Conservation (phyloP, 30 jellyfish, hydroid and myxozoan species). For the Hydractinia echinata region DNA sequence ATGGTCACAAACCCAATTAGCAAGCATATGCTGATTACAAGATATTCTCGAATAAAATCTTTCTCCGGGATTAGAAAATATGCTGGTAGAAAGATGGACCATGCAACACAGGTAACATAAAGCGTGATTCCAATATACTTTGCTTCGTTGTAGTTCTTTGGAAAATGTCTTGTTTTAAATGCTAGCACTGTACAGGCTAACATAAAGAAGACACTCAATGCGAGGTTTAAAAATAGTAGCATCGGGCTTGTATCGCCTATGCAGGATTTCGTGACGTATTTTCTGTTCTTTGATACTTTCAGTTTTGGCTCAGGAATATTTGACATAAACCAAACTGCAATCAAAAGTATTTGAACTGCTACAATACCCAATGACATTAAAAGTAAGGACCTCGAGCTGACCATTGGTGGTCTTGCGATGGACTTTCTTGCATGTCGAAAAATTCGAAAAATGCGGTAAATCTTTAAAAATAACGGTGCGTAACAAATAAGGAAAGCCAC, state of each 20-base stretch:
- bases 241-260: slow-evolving; percentile 49
- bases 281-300: slow-evolving; percentile 23
- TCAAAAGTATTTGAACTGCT: slow-evolving; percentile 63
- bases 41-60: slow-evolving; percentile 38
- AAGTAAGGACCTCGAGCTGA: slow-evolving; percentile 80
- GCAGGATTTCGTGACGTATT: slow-evolving; percentile 44
- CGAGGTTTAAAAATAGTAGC: slow-evolving; percentile 36
- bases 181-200: slow-evolving; percentile 77
- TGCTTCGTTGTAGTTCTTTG: slow-evolving; percentile 93
- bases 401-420: slow-evolving; percentile 63
- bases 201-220: slow-evolving; percentile 79
- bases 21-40: slow-evolving; percentile 52
- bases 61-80: slow-evolving; percentile 39
- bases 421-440: slow-evolving; percentile 67
- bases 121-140: slow-evolving; percentile 86
- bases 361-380: slow-evolving; percentile 45
- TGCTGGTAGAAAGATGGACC: slow-evolving; percentile 90
- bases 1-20: slow-evolving; percentile 55
- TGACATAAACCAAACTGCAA: slow-evolving; percentile 69
- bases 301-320: slow-evolving; percentile 45
- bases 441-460: slow-evolving; percentile 78
- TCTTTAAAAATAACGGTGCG: slow-evolving; percentile 75
- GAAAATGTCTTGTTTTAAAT: slow-evolving; percentile 88
- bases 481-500: slow-evolving; percentile 68
- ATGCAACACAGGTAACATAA: slow-evolving; percentile 80